Evolutionary conservation across 2,797 vertebrate species (phyloP).

Genomic region (Neosilurus hyrtlii): DNA sequence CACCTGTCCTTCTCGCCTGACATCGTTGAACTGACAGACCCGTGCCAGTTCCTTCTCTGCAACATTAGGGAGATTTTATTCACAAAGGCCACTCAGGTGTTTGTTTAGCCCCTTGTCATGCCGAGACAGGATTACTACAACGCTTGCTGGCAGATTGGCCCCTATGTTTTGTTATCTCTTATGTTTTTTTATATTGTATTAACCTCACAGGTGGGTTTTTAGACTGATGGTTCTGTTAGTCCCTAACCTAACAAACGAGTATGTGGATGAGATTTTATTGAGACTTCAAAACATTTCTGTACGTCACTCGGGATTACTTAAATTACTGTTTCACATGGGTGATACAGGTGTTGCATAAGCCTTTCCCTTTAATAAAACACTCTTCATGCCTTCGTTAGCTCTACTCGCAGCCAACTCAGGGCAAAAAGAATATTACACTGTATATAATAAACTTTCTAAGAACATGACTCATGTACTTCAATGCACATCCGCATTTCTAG

Average conservation of each 20-base stretch:
- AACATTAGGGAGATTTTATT: not conserved
- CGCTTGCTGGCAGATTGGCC: not conserved
- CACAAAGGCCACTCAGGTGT: not conserved
- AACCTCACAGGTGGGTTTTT: not conserved
- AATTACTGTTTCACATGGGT: not conserved
- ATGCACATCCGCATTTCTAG: not conserved
- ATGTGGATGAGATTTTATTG: not conserved
- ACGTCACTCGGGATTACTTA: not conserved
- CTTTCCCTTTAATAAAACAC: not conserved
- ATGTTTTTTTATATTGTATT: not conserved
- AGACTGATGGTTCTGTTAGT: not conserved
- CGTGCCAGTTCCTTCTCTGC: slow-evolving; percentile 1
- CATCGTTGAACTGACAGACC: not conserved
- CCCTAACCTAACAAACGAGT: not conserved
- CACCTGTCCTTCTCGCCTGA: slow-evolving; percentile 26
- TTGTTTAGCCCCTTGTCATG: not conserved
- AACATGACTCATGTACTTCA: not conserved
- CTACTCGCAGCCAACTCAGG: too few species aligned
- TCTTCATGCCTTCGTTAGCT: not conserved
- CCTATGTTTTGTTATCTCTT: not conserved
- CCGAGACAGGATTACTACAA: not conserved
- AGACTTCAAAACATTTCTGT: not conserved
- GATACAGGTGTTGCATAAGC: not conserved
- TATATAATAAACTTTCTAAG: too few species aligned
- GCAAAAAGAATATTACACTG: too few species aligned